Evolutionary conservation across 2,888 invertebrate species (phyloP).

Genomic region (Nasonia oneida): DNA sequence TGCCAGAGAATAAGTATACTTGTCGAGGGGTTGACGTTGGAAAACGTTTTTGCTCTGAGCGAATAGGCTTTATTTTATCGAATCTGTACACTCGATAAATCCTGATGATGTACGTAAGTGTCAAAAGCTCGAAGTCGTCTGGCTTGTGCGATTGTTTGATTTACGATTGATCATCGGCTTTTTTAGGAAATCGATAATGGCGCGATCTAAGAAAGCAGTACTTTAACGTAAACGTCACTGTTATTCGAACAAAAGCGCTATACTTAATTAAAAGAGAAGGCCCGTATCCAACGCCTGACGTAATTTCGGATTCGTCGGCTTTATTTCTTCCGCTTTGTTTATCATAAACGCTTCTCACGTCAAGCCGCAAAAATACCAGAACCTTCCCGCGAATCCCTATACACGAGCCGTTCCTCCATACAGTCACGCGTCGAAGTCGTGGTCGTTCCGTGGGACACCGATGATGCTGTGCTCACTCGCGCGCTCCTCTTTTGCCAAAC

Average conservation of each 20-base stretch:
- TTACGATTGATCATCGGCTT: no score
- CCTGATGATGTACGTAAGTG: no score
- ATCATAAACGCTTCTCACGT: no score
- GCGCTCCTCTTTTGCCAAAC: not conserved
- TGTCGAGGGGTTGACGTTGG: not conserved
- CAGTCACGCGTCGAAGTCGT: slow-evolving; percentile 19
- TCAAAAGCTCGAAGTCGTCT: not conserved
- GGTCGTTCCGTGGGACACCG: not conserved
- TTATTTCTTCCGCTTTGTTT: slow-evolving; percentile 13
- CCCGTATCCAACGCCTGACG: not conserved
- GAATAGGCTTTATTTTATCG: not conserved
- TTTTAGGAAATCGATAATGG: no score
- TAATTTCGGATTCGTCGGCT: slow-evolving; percentile 23
- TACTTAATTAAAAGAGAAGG: not conserved
- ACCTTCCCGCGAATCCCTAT: slow-evolving; percentile 46
- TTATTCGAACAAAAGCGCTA: not conserved
- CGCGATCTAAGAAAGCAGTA: no score
- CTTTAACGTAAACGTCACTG: no score
- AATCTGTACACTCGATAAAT: not conserved
- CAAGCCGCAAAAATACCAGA: not conserved
- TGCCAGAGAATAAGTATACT: not conserved
- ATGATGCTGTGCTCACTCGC: not conserved
- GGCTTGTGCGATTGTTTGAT: no score
- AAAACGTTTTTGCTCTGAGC: not conserved
- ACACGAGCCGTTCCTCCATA: not conserved